Evolutionary conservation across 2,113 vertebrate genomes (phyloP).

Genomic region (Lepisosteus oculatus): DNA sequence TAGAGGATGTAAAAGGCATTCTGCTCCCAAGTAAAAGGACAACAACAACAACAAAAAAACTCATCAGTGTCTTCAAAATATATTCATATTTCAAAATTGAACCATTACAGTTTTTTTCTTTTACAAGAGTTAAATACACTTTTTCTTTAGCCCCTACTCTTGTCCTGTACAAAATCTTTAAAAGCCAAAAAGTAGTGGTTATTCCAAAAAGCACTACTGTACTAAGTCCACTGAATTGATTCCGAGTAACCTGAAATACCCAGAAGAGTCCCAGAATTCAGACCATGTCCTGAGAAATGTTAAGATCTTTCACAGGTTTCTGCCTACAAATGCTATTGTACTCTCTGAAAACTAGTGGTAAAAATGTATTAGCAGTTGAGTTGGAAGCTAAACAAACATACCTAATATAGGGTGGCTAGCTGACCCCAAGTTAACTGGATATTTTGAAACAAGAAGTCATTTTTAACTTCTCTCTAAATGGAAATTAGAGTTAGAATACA

Average conservation of each 20-base stretch:
- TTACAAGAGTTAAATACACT: conserved; percentile 28
- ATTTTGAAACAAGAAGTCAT: no score
- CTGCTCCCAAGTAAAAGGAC: conserved; percentile 12
- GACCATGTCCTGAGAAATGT: conserved; percentile 55
- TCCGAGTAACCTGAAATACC: conserved; percentile 36
- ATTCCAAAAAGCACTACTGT: conserved; percentile 29
- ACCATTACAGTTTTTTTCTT: conserved; percentile 49
- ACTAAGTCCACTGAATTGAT: conserved; percentile 39
- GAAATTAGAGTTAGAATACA: no score
- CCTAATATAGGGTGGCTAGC: conserved; percentile 2
- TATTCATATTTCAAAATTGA: conserved; percentile 51
- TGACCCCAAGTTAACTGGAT: no score
- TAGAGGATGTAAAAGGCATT: background rate
- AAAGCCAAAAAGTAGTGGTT: conserved; percentile 43
- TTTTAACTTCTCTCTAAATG: no score
- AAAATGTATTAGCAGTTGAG: conserved; percentile 20
- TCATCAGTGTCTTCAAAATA: conserved; percentile 67
- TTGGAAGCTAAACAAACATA: conserved; percentile 28
- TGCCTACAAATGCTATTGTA: conserved; percentile 46
- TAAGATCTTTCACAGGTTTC: conserved; percentile 53
- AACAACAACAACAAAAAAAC: conserved; percentile 36
- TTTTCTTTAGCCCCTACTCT: background rate
- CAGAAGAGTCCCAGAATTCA: conserved; percentile 33
- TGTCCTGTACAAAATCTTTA: conserved; percentile 22
- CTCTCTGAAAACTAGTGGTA: conserved; percentile 31